Conservation (phyloP, 2,888 invertebrate species). For the Catotricha subobsoleta region DNA sequence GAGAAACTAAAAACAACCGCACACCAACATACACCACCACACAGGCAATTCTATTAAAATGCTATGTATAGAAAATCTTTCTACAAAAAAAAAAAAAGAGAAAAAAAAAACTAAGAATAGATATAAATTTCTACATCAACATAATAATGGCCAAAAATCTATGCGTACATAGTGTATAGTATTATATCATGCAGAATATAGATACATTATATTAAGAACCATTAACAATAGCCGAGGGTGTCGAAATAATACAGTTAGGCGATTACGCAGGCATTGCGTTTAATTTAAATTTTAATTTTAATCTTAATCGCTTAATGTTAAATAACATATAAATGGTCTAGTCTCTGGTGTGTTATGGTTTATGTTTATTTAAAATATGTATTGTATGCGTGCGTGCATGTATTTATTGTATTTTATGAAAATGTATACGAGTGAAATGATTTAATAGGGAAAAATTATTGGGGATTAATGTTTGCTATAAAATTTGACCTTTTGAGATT, state of each 20-base stretch:
- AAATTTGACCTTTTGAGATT: conserved; percentile 4
- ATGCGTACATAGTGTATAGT: too few relatives aligned
- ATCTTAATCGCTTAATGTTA: conserved; percentile 9
- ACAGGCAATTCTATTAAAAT: too few relatives aligned
- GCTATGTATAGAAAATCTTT: too few relatives aligned
- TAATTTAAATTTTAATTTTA: conserved; percentile 9
- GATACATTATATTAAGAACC: conserved; percentile 8
- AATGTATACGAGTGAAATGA: background rate
- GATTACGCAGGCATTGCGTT: conserved; percentile 8
- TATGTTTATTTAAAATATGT: too few relatives aligned
- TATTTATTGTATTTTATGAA: too few relatives aligned
- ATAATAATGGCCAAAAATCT: too few relatives aligned
- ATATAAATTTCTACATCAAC: too few relatives aligned
- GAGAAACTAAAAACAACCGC: too few relatives aligned
- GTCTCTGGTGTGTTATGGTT: conserved; percentile 1
- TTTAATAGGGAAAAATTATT: conserved; percentile 5
- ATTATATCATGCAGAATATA: background rate
- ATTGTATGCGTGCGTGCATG: too few relatives aligned
- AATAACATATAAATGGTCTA: background rate
- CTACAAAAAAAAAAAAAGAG: too few relatives aligned
- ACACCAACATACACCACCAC: too few relatives aligned
- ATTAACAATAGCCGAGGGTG: conserved; percentile 9
- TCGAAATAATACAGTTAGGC: conserved; percentile 8
- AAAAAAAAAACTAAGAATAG: too few relatives aligned
- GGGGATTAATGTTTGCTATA: conserved; percentile 1